Base-by-base conservation (phyloP, 2,113 vertebrate species). In the Cervus canadensis region DNA sequence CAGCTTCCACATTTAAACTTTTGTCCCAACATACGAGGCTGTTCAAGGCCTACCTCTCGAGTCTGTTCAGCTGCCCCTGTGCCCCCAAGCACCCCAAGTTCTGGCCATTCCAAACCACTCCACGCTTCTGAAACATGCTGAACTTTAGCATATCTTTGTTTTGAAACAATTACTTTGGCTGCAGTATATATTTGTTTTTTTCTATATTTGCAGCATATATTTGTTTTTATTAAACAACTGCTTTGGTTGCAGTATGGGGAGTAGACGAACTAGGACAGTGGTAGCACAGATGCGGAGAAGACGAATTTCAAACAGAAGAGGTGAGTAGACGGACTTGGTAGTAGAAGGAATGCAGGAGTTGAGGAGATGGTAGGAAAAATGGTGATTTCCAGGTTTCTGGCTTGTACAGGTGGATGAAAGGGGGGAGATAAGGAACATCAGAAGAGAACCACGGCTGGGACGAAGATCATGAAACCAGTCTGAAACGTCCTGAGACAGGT, bases 11-110 rank as follows among this genome's bases (percentile, higher is more conserved):
- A 7, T 54, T 74, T 87, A 74, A 43, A 89, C 19, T 52, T 52
- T 48, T 13, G 71, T 21, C 12, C 57, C n/a, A 26, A 48, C n/a
- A 19, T 7, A 19, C 15, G 4, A 17, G 79, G 43, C 3, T 1
- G 36, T 16, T 54, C 19, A 0, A 1, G n/a, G 48, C 28, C 93
- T 6, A 25, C 50, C 10, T 26, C 25, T 45, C 0, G 2, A 40
- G 43, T 40, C 82, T 43, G 48, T 71, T 13, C 79, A 64, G 26
- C 45, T 57, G 25, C 33, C 14, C 30, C 50, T 30, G 4, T 17
- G n/a, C 12, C 50, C 71, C 92, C 26, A 23, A 33, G 28, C 3
- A n/a, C 12, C 54, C 17, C 30, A 40, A 57, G 2, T 25, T 33
- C 57, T 15, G 33, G 12, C 21, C 12, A 23, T 71, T 82, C 56